Base-by-base conservation (phyloP, 1,140 invertebrate species). In the Polypedilum vanderplanki region DNA sequence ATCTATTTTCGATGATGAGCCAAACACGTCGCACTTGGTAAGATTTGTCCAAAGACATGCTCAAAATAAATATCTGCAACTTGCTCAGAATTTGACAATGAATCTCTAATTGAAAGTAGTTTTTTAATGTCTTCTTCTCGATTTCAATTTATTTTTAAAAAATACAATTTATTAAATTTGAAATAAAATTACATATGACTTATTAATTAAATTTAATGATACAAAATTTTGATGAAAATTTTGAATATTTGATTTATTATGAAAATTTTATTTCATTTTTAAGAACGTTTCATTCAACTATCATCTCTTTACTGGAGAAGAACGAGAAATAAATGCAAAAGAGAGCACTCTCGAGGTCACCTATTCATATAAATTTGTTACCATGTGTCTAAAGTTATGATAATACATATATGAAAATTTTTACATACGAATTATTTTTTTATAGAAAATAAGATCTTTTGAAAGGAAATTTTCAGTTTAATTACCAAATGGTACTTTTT, bases 11-110 rank as follows among this genome's bases (percentile, higher is more conserved):
- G 24, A 33, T 33, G 24, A 33, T 1, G 24, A 33, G 24, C 24
- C 5, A n/a, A n/a, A n/a, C n/a, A n/a, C n/a, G n/a, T n/a, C n/a
- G 93, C 96, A 4, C 93, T 91, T 40, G 96, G 94, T 79, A 90
- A 92, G 1, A 98, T 84, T 84, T 96, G 91, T 9, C 89, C 91
- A 84, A 92, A 95, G 1, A 95, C 87, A 79, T 91, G 82, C 17
- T 84, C 82, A 67, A 89, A 80, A 64, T 85, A 77, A 9, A 79
- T 79, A 78, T 87, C 84, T 76, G 82, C 82, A 7, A 87, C 78
- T 76, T 83, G 82, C 0, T 79, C 78, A 20, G 79, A 80, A 20
- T 75, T 75, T 1, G 22, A 74, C 2, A 80, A 20, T 74, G 79
- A 75, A 46, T 90, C 83, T 74, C 88, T 84, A 74, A 95, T 85